Base-by-base conservation (phyloP, 2,113 vertebrate genomes). In the Cichladusa arquata region DNA sequence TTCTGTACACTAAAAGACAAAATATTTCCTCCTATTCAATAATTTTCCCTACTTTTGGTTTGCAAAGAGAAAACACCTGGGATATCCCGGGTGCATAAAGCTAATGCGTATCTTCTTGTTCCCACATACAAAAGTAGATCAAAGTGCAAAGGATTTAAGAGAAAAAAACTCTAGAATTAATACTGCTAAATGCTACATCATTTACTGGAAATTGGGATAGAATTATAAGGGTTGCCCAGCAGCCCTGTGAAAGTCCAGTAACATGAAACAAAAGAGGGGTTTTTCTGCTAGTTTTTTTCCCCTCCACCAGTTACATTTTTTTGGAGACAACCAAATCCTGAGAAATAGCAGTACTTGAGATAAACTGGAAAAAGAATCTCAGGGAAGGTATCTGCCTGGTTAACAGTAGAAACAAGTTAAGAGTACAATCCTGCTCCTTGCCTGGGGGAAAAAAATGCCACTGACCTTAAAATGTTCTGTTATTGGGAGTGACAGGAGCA, bases 1-100 rank as follows among this genome's bases (percentile, higher is more conserved):
- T 70, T 74, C 56, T 79, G 28, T 48, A 91, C 22, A 36, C 74
- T 77, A 62, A 95, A 95, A 96, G 70, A 95, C 16, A 87, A 86
- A 86, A 79, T 91, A 86, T 94, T 95, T 96, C 48, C 77, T 66
- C 36, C 22, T 80, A 44, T 69, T 90, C 17, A 24, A 92, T 81
- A 72, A 80, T 85, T 56, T 72, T n/a, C 8, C 14, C 19, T 40
- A 7, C 16, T 70, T 62, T 90, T 26, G 36, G 16, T 93, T 89
- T 19, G 50, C n/a, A 56, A 73, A 95, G 61, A 70, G 47, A 94
- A 95, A 92, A 69, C 34, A 72, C 14, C 58, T 42, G 26, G 33
- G 28, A 70, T 88, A 53, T 69, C 26, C 83, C 29, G 19, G 76
- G 20, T 50, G 24, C 47, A 50, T 57, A 89, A 90, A 79, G 94